Evolutionary conservation across 2,797 vertebrate species (phyloP).

Genomic region (Galagoides demidoff): DNA sequence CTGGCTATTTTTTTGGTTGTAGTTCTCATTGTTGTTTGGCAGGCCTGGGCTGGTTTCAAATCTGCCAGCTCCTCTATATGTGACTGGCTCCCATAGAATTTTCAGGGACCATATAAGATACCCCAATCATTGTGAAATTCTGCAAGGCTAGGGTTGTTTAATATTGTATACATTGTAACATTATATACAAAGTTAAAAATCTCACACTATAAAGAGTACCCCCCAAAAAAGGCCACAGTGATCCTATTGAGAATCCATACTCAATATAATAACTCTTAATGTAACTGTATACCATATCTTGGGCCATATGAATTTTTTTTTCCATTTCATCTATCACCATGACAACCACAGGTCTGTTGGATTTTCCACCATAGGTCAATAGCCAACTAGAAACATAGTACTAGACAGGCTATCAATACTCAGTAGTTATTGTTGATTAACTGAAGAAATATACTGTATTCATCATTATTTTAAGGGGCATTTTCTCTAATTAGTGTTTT

Average conservation of each 20-base stretch:
- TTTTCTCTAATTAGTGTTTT: conserved; percentile 29
- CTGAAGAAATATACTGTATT: neutral
- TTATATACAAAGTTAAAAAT: neutral
- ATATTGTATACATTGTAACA: neutral
- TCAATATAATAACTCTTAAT: neutral
- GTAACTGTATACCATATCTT: neutral
- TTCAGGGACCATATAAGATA: neutral
- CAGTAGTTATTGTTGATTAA: neutral
- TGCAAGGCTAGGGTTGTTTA: neutral
- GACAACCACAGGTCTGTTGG: neutral
- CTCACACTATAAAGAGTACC: neutral
- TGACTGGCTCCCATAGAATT: too few relatives aligned
- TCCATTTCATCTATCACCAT: neutral
- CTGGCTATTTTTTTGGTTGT: too few relatives aligned
- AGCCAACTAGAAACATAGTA: neutral
- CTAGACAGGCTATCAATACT: neutral
- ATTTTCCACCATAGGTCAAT: neutral
- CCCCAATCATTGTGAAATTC: neutral
- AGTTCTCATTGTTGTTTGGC: too few relatives aligned
- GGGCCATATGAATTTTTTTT: neutral
- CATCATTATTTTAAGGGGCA: neutral
- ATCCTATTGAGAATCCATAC: neutral
- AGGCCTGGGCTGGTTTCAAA: too few relatives aligned
- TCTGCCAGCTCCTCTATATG: too few relatives aligned
- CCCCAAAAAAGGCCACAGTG: neutral